These are phyloP conservation scores for Pangasius djambal DNA, from an alignment of 2,797 vertebrate genomes.

Conservation along the genomic window DNA sequence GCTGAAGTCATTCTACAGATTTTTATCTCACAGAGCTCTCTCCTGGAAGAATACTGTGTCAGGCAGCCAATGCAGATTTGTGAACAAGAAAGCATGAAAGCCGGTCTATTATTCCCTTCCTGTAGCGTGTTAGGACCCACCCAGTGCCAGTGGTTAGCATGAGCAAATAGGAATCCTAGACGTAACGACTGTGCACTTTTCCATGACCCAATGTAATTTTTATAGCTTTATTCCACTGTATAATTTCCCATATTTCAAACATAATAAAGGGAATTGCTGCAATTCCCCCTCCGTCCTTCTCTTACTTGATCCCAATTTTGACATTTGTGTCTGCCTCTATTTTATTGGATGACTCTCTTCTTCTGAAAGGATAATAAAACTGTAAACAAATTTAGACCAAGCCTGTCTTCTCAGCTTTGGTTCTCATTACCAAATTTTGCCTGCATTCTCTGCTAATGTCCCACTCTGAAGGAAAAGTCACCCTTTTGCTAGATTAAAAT, in stretches of 20 bases:
- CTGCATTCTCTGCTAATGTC: constrained; percentile 62
- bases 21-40: constrained; percentile 30
- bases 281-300: constrained; percentile 57
- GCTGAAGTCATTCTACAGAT: constrained; percentile 23
- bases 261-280: constrained; percentile 61
- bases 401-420: constrained; percentile 67
- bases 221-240: constrained; percentile 62
- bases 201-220: constrained; percentile 63
- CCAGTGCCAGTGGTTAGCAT: constrained; percentile 39
- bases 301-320: constrained; percentile 63
- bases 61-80: constrained; percentile 29
- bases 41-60: constrained; percentile 27
- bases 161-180: constrained; percentile 60
- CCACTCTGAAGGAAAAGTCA: constrained; percentile 65
- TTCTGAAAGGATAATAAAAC: constrained; percentile 72
- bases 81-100: constrained; percentile 44
- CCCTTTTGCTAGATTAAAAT: constrained; percentile 64
- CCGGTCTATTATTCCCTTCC: constrained; percentile 29
- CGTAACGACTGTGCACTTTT: constrained; percentile 54
- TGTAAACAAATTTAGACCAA: constrained; percentile 72
- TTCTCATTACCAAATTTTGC: constrained; percentile 70
- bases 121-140: constrained; percentile 36
- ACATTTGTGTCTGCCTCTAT: constrained; percentile 70
- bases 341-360: constrained; percentile 62
- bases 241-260: constrained; percentile 66